Conservation (phyloP, 2,888 invertebrate species). For the Sinopyrophorus schimmeli region DNA sequence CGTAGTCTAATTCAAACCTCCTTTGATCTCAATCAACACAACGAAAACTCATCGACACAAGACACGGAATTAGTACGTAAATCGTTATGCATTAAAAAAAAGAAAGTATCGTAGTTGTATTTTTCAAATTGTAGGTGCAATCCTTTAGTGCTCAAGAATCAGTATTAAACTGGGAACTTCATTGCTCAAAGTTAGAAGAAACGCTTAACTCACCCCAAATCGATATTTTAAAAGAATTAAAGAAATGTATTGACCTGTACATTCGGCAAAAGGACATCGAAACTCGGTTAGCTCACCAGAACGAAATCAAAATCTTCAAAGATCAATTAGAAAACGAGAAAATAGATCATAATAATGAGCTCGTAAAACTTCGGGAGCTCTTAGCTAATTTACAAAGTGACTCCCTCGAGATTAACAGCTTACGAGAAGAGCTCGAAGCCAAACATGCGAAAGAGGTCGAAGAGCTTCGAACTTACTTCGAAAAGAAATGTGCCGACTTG, state of each 20-base stretch:
- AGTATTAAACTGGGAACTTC: conserved; percentile 33
- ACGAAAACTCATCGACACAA: too few species aligned
- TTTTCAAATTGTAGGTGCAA: neutral
- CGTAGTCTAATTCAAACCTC: conserved; percentile 13
- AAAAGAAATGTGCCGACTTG: conserved; percentile 77
- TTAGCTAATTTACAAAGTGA: conserved; percentile 63
- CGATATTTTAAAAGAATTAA: conserved; percentile 39
- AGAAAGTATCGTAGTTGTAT: too few species aligned
- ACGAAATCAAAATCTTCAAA: conserved; percentile 47
- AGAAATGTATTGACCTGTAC: conserved; percentile 39
- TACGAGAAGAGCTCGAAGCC: conserved; percentile 63
- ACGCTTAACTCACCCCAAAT: conserved; percentile 36
- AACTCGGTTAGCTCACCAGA: conserved; percentile 35
- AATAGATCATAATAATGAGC: conserved; percentile 60
- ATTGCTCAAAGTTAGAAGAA: conserved; percentile 38
- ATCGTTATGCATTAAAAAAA: too few species aligned
- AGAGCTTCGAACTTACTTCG: conserved; percentile 77
- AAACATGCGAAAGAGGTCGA: conserved; percentile 79
- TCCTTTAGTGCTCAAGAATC: neutral
- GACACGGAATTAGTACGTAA: too few species aligned
- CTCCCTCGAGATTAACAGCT: conserved; percentile 59
- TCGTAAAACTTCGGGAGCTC: conserved; percentile 60
- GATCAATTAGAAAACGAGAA: conserved; percentile 62
- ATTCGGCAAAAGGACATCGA: conserved; percentile 36
- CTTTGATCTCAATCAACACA: too few species aligned